Conservation (phyloP, 2,113 vertebrate genomes). For the Colossoma macropomum region DNA sequence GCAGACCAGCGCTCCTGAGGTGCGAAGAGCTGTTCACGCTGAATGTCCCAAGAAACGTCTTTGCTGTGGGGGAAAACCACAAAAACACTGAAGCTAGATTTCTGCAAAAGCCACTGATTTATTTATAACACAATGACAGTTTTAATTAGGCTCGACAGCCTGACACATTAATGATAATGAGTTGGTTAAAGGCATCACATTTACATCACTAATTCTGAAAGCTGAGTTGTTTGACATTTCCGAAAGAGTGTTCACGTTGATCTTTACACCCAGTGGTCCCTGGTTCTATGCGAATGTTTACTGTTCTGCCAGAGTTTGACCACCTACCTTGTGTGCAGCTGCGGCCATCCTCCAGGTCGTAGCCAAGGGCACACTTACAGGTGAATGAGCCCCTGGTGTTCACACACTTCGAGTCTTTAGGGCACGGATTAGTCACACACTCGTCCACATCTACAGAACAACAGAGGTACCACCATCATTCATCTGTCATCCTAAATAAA, state of each 20-base stretch:
- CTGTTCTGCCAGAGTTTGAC: too few relatives aligned
- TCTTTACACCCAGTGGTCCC: too few relatives aligned
- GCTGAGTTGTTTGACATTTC: too few relatives aligned
- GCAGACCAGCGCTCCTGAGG: constrained; percentile 71
- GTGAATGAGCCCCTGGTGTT: constrained; percentile 87
- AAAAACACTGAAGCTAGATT: not conserved
- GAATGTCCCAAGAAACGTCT: constrained; percentile 88
- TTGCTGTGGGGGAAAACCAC: constrained; percentile 73
- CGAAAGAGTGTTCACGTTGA: too few relatives aligned
- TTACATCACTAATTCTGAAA: not conserved
- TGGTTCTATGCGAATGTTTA: not conserved
- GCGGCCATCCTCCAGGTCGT: constrained; percentile 86
- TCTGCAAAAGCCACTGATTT: not conserved
- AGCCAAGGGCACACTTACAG: constrained; percentile 89
- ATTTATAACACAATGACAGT: too few relatives aligned
- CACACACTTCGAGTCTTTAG: constrained; percentile 80
- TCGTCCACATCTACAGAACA: constrained; percentile 84
- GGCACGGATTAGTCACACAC: constrained; percentile 87
- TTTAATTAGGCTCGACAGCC: not conserved
- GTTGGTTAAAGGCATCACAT: not conserved
- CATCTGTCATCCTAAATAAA: not conserved
- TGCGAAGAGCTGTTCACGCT: constrained; percentile 71
- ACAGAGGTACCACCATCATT: constrained; percentile 30
- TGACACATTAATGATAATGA: not conserved
- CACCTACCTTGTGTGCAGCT: constrained; percentile 88